Evolutionary conservation across 2,797 vertebrate species (phyloP).

Genomic region (Tragopan temminckii): DNA sequence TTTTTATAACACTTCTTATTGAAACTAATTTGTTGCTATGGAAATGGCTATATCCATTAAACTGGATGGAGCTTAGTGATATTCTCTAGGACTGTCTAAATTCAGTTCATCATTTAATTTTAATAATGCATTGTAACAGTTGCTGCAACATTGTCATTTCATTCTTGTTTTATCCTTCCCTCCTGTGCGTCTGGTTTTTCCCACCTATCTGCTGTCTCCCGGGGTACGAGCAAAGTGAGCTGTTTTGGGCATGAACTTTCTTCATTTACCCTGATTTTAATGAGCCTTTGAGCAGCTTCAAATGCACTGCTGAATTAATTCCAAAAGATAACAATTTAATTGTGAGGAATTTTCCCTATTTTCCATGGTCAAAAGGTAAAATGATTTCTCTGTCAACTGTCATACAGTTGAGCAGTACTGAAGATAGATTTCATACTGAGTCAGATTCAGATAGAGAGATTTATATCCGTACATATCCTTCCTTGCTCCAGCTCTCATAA

Average conservation of each 20-base stretch:
- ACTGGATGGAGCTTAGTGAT: slow-evolving; percentile 10
- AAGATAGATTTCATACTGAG: background rate
- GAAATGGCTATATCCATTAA: background rate
- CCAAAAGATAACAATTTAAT: background rate
- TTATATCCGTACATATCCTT: background rate
- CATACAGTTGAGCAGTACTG: background rate
- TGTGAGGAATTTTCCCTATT: background rate
- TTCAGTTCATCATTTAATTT: slow-evolving; percentile 8
- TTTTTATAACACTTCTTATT: slow-evolving; percentile 27
- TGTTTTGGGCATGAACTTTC: background rate
- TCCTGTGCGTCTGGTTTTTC: background rate
- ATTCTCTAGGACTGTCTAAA: background rate
- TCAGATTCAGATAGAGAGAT: background rate
- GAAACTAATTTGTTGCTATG: slow-evolving; percentile 9
- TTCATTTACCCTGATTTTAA: background rate
- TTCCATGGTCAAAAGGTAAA: background rate
- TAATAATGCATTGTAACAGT: background rate
- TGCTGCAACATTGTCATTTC: background rate
- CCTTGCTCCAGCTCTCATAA: background rate
- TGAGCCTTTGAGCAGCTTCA: background rate
- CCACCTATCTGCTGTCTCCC: background rate
- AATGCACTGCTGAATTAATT: background rate
- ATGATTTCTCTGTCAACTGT: background rate
- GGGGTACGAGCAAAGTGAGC: background rate
- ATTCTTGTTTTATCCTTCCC: background rate